Evolutionary conservation across 2,113 vertebrate species (phyloP).

Genomic region (Salminus brasiliensis): DNA sequence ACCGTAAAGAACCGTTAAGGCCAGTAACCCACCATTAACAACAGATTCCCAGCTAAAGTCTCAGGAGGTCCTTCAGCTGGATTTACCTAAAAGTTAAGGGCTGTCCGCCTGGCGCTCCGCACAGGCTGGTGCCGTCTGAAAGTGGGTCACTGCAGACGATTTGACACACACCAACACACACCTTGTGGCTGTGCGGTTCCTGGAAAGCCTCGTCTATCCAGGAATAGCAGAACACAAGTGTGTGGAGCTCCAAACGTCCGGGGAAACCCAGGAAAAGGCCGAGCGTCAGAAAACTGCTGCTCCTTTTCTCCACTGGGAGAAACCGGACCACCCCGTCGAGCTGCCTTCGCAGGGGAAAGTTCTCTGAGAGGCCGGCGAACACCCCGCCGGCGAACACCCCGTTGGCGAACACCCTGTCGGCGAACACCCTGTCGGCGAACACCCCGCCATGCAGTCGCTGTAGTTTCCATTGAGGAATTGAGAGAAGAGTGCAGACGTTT

Average conservation of each 20-base stretch:
- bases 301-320: neutral
- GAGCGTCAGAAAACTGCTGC: neutral
- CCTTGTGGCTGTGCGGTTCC: neutral
- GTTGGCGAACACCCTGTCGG: neutral
- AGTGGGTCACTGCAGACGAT: constrained; percentile 3
- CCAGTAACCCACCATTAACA: too few relatives aligned
- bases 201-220: neutral
- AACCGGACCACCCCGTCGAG: neutral
- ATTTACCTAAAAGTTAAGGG: too few relatives aligned
- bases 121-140: constrained; percentile 11
- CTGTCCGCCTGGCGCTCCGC: neutral
- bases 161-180: neutral
- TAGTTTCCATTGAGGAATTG: neutral
- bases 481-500: neutral
- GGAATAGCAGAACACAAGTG: neutral
- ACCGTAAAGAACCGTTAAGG: too few relatives aligned
- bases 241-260: neutral
- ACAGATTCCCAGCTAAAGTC: too few relatives aligned
- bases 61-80: too few relatives aligned
- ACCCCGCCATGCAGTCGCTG: too few relatives aligned
- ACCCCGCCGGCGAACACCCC: neutral
- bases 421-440: neutral
- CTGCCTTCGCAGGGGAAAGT: neutral
- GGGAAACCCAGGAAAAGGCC: neutral
- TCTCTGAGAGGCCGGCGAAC: neutral